Evolutionary conservation across 2,888 invertebrate genomes (phyloP).

Genomic region (Thalpophila matura): DNA sequence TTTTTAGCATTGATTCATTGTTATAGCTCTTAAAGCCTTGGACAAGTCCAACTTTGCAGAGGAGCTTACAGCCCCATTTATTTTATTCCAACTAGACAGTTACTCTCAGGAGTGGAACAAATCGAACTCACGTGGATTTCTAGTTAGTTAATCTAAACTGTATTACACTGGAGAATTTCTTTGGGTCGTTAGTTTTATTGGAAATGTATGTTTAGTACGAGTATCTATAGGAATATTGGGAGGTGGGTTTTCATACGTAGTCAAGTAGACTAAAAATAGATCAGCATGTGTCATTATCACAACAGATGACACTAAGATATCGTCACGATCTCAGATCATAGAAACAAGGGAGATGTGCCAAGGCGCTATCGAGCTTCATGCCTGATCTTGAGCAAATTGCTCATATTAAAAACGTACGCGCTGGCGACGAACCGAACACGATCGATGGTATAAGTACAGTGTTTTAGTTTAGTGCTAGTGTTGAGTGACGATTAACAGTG

Average conservation of each 20-base stretch:
- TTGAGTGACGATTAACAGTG: too few species aligned
- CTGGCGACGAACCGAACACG: too few species aligned
- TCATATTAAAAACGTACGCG: too few species aligned
- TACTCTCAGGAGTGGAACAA: slow-evolving; percentile 37
- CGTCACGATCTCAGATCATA: too few species aligned
- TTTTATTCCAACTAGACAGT: slow-evolving; percentile 50
- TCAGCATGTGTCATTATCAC: slow-evolving; percentile 1
- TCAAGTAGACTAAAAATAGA: background rate
- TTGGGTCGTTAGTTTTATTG: slow-evolving; percentile 20
- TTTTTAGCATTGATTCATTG: slow-evolving; percentile 39
- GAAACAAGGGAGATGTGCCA: too few species aligned
- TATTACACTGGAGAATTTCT: slow-evolving; percentile 18
- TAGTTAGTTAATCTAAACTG: slow-evolving; percentile 49
- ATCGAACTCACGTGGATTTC: slow-evolving; percentile 49
- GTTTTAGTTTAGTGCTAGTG: too few species aligned
- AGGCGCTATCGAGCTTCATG: too few species aligned
- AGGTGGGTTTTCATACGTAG: background rate
- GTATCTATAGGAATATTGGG: background rate
- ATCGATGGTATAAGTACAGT: too few species aligned
- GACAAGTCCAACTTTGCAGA: slow-evolving; percentile 24
- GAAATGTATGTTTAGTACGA: background rate
- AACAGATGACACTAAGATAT: background rate
- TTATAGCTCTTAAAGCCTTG: slow-evolving; percentile 24
- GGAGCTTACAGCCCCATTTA: slow-evolving; percentile 50
- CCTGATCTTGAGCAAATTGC: too few species aligned